These are phyloP conservation scores for Sebastes dallii DNA, from an alignment of 2,797 vertebrate species.

Conservation along the genomic window DNA sequence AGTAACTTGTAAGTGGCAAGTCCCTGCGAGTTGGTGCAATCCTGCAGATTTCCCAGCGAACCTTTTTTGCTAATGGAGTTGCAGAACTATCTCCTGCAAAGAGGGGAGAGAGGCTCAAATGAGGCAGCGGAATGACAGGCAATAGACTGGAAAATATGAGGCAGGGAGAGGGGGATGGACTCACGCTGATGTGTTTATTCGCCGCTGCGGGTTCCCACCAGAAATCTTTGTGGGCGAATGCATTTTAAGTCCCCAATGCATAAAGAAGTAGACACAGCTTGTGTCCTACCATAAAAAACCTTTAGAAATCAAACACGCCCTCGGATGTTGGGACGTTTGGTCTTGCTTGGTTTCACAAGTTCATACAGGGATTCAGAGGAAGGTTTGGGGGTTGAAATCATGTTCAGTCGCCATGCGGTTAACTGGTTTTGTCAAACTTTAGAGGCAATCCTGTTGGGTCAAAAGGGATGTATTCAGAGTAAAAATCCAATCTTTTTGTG, in stretches of 20 bases:
- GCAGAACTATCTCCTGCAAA: slow-evolving; percentile 25
- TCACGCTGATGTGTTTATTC: slow-evolving; percentile 62
- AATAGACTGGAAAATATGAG: slow-evolving; percentile 59
- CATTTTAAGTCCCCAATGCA: slow-evolving; percentile 48
- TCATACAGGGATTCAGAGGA: background rate
- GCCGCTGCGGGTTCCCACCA: slow-evolving; percentile 14
- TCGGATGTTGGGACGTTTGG: background rate
- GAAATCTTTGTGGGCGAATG: slow-evolving; percentile 34
- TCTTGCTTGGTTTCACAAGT: slow-evolving; percentile 1
- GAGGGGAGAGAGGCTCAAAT: slow-evolving; percentile 41
- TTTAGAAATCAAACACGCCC: slow-evolving; percentile 8
- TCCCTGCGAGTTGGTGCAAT: slow-evolving; percentile 4
- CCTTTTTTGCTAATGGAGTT: slow-evolving; percentile 40
- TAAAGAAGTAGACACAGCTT: slow-evolving; percentile 24
- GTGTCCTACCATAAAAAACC: slow-evolving; percentile 25
- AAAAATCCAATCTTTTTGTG: background rate
- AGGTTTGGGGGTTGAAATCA: background rate
- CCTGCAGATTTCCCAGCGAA: slow-evolving; percentile 18
- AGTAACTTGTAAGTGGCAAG: background rate
- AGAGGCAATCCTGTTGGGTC: background rate
- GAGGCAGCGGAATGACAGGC: slow-evolving; percentile 47
- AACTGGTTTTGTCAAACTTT: background rate
- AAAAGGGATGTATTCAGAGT: background rate
- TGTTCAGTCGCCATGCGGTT: background rate
- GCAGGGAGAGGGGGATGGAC: slow-evolving; percentile 16